These are phyloP conservation scores for Perccottus glenii DNA, from an alignment of 2,113 vertebrate species.

Conservation along the genomic window DNA sequence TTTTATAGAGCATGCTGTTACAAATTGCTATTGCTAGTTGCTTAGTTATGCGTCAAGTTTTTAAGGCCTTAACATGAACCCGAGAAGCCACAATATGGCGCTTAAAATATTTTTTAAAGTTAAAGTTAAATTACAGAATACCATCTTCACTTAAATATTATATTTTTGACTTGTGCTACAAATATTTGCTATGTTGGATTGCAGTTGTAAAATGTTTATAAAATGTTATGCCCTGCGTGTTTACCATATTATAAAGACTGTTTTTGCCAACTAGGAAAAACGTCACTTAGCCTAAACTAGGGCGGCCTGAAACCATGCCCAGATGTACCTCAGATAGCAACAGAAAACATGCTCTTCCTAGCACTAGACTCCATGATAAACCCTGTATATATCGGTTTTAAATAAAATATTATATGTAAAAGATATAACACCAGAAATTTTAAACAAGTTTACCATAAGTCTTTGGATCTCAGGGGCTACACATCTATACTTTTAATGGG, in stretches of 20 bases:
- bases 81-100: too few species aligned
- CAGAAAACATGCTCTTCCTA: constrained; percentile 1
- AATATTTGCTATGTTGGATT: too few species aligned
- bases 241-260: too few species aligned
- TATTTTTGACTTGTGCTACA: too few species aligned
- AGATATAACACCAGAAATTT: too few species aligned
- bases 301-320: constrained; percentile 4
- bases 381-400: neutral
- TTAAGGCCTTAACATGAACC: neutral
- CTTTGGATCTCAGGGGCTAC: constrained; percentile 38
- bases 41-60: neutral
- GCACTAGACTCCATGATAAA: constrained; percentile 15
- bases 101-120: too few species aligned
- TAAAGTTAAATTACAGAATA: too few species aligned
- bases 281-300: constrained; percentile 8
- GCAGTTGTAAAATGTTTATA: too few species aligned
- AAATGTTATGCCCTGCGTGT: too few species aligned
- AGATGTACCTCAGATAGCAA: constrained; percentile 24
- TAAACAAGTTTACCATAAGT: constrained; percentile 21
- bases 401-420: too few species aligned
- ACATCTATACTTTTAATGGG: constrained; percentile 63
- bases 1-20: neutral
- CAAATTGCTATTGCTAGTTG: neutral
- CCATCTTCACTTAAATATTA: too few species aligned
- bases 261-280: neutral